A percentile compares a stretch with the other conserved stretches of the same genome.
Conservation (phyloP, 2,797 vertebrate genomes). For the Sternarchorhynchus goeldii region DNA sequence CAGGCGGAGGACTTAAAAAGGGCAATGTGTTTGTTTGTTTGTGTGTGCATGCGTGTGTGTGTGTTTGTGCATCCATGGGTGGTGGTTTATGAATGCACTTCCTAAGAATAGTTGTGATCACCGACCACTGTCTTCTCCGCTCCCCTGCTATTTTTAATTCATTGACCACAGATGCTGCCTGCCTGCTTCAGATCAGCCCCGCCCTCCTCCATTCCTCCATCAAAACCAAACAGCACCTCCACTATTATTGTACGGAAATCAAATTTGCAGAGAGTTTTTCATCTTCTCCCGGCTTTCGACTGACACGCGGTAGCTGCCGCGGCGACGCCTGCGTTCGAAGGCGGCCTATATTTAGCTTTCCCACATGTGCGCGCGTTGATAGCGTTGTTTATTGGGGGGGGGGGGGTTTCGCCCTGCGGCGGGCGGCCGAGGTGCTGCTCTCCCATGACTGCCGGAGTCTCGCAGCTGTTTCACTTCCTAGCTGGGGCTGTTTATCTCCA, state of each 20-base stretch:
- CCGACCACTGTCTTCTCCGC: constrained; percentile 79
- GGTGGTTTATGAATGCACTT: constrained; percentile 75
- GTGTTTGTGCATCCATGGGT: constrained; percentile 54
- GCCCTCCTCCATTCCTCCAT: constrained; percentile 49
- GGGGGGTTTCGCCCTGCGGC: constrained; percentile 44
- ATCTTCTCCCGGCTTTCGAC: constrained; percentile 64
- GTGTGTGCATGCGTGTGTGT: background rate
- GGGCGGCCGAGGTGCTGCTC: constrained; percentile 32
- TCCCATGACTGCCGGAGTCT: constrained; percentile 21
- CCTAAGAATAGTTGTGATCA: constrained; percentile 83
- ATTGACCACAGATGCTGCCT: constrained; percentile 81
- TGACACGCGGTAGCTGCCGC: constrained; percentile 26
- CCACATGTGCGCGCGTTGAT: constrained; percentile 39
- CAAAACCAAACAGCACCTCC: constrained; percentile 77
- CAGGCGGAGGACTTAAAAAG: constrained; percentile 31
- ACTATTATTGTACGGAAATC: constrained; percentile 82
- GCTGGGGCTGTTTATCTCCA: constrained; percentile 40
- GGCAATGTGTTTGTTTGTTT: constrained; percentile 38
- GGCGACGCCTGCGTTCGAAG: constrained; percentile 26
- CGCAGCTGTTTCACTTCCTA: constrained; percentile 17
- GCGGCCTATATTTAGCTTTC: constrained; percentile 46
- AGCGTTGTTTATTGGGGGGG: constrained; percentile 51
- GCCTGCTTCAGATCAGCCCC: constrained; percentile 78
- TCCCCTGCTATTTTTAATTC: constrained; percentile 85
- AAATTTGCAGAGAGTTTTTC: constrained; percentile 82